These are phyloP conservation scores for Leucopsar rothschildi DNA, from an alignment of 2,113 vertebrate species.

Conservation along the genomic window DNA sequence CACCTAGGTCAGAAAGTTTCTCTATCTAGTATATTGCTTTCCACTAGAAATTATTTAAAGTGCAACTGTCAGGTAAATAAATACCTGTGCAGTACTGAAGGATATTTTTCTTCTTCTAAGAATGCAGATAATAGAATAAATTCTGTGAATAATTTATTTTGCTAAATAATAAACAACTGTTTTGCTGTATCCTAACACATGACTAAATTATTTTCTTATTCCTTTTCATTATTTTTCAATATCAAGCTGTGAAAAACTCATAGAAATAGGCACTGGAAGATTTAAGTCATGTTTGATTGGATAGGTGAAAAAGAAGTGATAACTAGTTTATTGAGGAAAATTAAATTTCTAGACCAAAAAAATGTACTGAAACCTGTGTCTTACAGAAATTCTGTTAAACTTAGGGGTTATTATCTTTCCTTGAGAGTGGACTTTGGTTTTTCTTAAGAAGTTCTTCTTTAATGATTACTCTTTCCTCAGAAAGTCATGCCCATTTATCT, in stretches of 20 bases:
- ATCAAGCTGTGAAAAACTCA: not conserved
- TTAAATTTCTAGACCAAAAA: not conserved
- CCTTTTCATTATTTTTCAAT: not conserved
- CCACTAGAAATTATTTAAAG: not conserved
- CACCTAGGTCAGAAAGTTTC: not conserved
- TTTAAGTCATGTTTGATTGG: not conserved
- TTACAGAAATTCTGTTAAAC: not conserved
- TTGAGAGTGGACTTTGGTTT: slow-evolving; percentile 50
- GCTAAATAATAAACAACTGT: not conserved
- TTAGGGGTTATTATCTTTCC: not conserved
- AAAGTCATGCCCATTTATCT: not conserved
- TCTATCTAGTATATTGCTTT: not conserved
- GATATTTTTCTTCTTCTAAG: not conserved
- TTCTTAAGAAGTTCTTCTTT: slow-evolving; percentile 21
- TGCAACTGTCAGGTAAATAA: not conserved
- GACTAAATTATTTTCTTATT: not conserved
- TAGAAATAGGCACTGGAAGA: not conserved
- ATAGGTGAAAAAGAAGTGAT: not conserved
- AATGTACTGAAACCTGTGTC: not conserved
- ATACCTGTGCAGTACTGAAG: not conserved
- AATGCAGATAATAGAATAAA: not conserved
- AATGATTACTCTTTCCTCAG: slow-evolving; percentile 60
- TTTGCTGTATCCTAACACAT: not conserved
- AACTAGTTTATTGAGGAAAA: not conserved
- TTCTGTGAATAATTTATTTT: not conserved